phyloP scores from a whole-genome alignment of 2,113 vertebrate genomes.

The Xiphorhynchus elegans region DNA sequence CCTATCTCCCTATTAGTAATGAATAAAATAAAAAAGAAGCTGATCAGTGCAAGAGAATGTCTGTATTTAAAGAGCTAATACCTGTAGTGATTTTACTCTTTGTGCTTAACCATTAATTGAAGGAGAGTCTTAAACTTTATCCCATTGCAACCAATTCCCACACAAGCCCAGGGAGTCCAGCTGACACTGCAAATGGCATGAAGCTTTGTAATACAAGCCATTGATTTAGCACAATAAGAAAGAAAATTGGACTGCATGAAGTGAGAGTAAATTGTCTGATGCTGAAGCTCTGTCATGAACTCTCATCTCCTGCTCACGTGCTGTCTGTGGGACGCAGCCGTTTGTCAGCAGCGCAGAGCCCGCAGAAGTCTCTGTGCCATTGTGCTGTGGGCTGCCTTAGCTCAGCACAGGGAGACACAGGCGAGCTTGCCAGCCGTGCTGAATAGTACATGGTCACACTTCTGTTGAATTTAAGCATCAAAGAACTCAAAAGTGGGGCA shows the following conservation, averaged over 20 bases:
- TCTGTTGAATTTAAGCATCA: background rate
- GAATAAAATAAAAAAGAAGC: slow-evolving; percentile 10
- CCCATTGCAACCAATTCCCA: background rate
- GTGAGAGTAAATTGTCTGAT: background rate
- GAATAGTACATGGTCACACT: background rate
- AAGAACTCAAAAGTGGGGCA: background rate
- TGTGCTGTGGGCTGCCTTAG: background rate
- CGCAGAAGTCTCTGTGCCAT: fast-evolving
- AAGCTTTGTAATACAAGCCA: background rate
- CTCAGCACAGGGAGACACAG: background rate
- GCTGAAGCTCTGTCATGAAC: background rate
- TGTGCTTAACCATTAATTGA: background rate
- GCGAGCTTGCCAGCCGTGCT: fast-evolving
- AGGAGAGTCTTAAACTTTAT: background rate
- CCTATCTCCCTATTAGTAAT: background rate
- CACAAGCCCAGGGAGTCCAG: background rate
- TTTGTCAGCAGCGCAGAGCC: background rate
- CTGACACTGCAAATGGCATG: background rate
- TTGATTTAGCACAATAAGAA: background rate
- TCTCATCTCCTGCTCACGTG: background rate
- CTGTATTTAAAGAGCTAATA: slow-evolving; percentile 25
- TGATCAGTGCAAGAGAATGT: slow-evolving; percentile 5
- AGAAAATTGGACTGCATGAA: background rate
- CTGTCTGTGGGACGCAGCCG: fast-evolving
- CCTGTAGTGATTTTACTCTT: slow-evolving; percentile 15